phyloP scores from a whole-genome alignment of 1,140 invertebrate genomes.

The Dendroctonus valens region DNA sequence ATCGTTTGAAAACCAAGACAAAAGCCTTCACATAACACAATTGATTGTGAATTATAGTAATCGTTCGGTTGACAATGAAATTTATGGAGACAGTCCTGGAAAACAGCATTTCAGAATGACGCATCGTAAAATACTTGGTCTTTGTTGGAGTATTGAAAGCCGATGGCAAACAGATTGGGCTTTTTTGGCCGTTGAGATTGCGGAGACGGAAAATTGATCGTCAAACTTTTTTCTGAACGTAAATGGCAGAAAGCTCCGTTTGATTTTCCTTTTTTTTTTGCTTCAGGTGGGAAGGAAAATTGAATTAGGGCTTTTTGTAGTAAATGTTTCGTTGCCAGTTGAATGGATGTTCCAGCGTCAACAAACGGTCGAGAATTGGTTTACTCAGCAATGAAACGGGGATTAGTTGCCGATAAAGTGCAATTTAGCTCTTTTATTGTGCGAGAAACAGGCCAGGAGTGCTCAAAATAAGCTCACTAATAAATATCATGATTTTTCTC shows the following conservation, averaged over 20 bases:
- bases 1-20: too few relatives aligned
- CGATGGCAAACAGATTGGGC: constrained; percentile 9
- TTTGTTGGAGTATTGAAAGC: constrained; percentile 11
- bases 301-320: not conserved
- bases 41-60: too few relatives aligned
- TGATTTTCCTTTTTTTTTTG: constrained; percentile 19
- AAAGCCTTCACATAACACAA: too few relatives aligned
- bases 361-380: too few relatives aligned
- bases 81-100: not conserved
- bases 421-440: too few relatives aligned
- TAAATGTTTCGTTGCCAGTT: not conserved
- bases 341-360: not conserved
- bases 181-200: constrained; percentile 8
- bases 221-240: constrained; percentile 6
- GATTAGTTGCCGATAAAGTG: too few relatives aligned
- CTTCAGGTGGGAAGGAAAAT: not conserved
- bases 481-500: too few relatives aligned
- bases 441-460: too few relatives aligned
- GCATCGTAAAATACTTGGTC: constrained; percentile 8
- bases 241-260: too few relatives aligned
- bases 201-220: constrained; percentile 9
- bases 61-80: too few relatives aligned
- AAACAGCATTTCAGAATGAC: constrained; percentile 6
- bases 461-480: too few relatives aligned
- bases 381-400: too few relatives aligned